Conservation (phyloP, 2,797 vertebrate genomes). For the Sylvia borin region DNA sequence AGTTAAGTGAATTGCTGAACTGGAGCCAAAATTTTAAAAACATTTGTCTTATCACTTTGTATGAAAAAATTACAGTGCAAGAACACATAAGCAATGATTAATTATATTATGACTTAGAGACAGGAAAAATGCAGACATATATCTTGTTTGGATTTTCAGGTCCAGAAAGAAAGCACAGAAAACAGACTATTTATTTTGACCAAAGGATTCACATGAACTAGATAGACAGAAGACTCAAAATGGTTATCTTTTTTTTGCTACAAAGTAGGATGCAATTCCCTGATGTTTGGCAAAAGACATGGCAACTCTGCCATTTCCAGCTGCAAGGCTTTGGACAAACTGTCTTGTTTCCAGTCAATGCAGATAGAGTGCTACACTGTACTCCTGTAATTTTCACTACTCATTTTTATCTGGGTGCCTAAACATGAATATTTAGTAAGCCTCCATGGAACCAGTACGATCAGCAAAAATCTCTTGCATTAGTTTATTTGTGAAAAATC, state of each 20-base stretch:
- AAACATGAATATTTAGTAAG: background rate
- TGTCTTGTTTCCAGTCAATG: background rate
- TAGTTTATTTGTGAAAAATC: background rate
- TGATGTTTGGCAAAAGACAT: background rate
- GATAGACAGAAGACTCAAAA: background rate
- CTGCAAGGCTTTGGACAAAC: background rate
- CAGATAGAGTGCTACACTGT: background rate
- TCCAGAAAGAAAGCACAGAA: background rate
- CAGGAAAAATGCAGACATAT: background rate
- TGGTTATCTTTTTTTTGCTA: background rate
- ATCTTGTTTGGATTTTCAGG: background rate
- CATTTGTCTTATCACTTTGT: background rate
- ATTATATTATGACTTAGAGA: background rate
- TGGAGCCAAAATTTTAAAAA: background rate
- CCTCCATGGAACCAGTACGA: background rate
- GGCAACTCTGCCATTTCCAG: background rate
- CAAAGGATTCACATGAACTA: background rate
- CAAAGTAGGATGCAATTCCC: background rate
- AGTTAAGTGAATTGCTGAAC: constrained; percentile 14
- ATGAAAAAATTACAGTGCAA: background rate
- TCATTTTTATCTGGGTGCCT: background rate
- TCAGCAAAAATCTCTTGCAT: background rate
- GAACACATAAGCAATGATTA: background rate
- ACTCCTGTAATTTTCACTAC: background rate
- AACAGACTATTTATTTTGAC: background rate